Evolutionary conservation across 2,888 invertebrate species (phyloP).

Genomic region (Sabellastarte sp.): DNA sequence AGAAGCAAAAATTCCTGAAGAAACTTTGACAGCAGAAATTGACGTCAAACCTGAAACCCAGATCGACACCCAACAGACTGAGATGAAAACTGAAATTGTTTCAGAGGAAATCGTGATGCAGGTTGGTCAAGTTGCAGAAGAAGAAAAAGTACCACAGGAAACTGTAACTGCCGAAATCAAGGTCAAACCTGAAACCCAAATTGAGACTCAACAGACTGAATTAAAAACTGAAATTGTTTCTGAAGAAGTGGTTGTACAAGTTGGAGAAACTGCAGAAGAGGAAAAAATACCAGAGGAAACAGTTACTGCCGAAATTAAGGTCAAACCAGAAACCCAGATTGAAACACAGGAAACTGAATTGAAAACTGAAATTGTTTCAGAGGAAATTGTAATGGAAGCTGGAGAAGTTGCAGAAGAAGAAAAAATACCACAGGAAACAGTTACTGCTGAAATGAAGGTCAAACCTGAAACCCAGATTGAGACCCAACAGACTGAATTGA

Average conservation of each 20-base stretch:
- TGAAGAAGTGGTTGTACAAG: slow-evolving; percentile 10
- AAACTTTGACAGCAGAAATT: background rate
- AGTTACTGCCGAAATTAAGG: slow-evolving; percentile 12
- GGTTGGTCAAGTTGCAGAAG: background rate
- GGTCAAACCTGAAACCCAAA: slow-evolving; percentile 9
- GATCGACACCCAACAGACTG: slow-evolving; percentile 1
- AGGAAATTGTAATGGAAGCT: slow-evolving; percentile 2
- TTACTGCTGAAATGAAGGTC: background rate
- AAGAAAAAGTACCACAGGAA: slow-evolving; percentile 8
- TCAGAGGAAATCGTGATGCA: slow-evolving; percentile 4
- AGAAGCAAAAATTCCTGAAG: slow-evolving; percentile 2
- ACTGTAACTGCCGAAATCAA: slow-evolving; percentile 2
- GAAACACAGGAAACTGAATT: slow-evolving; percentile 7
- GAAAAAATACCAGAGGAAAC: slow-evolving; percentile 14
- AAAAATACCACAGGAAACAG: background rate
- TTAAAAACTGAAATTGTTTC: slow-evolving; percentile 10
- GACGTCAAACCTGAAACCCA: background rate
- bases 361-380: slow-evolving; percentile 10
- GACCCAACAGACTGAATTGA: background rate
- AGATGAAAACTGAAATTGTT: slow-evolving; percentile 2
- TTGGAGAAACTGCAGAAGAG: slow-evolving; percentile 13
- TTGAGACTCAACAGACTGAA: slow-evolving; percentile 1
- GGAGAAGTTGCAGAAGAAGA: background rate
- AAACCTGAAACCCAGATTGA: background rate
- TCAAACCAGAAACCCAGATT: background rate